A percentile compares a stretch with the other conserved stretches of the same genome.
Conservation (phyloP, 1,140 invertebrate genomes). For the Aethina tumida region DNA sequence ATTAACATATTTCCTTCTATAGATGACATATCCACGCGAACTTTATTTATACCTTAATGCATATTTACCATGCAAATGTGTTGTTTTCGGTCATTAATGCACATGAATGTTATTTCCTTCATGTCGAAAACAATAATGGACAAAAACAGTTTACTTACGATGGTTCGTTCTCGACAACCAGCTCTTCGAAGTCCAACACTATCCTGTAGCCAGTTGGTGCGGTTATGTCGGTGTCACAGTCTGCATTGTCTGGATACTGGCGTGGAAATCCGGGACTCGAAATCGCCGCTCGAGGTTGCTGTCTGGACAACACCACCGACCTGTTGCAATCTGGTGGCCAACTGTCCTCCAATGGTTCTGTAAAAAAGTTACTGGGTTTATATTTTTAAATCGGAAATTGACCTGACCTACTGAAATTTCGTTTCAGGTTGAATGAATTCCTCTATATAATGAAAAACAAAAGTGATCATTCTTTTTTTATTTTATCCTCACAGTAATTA, state of each 20-base stretch:
- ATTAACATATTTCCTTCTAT: no score
- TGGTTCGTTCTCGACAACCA: constrained; percentile 57
- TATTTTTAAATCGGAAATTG: no score
- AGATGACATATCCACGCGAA: no score
- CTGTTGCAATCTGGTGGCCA: constrained; percentile 48
- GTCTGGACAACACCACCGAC: constrained; percentile 45
- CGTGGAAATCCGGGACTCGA: constrained; percentile 59
- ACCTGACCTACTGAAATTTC: no score
- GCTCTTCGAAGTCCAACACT: constrained; percentile 56
- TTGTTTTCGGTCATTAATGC: constrained; percentile 2
- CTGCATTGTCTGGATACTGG: constrained; percentile 57
- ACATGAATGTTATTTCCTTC: neutral
- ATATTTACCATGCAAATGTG: no score
- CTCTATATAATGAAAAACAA: no score
- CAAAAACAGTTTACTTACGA: constrained; percentile 43
- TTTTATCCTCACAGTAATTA: no score
- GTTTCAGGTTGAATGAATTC: no score
- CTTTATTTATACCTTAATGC: no score
- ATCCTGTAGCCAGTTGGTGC: constrained; percentile 49
- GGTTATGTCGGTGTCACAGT: constrained; percentile 49
- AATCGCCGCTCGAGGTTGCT: constrained; percentile 45
- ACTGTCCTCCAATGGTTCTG: constrained; percentile 33
- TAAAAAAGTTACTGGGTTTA: constrained; percentile 14
- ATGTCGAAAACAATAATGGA: neutral
- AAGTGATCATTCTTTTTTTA: no score